phyloP scores from a whole-genome alignment of 2,888 invertebrate species.

The Drosophila greeni region DNA sequence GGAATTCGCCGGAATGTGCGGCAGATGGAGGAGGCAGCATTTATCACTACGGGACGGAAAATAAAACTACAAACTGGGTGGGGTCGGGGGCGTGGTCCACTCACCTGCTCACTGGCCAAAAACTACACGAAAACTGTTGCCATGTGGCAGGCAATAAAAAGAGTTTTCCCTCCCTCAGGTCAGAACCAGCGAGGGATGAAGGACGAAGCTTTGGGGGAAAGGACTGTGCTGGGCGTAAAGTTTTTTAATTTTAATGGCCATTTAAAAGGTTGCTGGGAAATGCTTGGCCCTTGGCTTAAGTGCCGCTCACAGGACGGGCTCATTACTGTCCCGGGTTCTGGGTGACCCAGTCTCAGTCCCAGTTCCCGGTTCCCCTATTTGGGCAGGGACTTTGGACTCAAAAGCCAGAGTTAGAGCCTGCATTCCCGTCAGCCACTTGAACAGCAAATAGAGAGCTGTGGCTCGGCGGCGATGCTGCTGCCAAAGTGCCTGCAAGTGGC shows the following conservation, averaged over 20 bases:
- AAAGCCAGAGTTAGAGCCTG: background rate
- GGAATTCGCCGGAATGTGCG: conserved; percentile 23
- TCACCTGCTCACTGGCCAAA: conserved; percentile 17
- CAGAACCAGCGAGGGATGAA: too few species aligned
- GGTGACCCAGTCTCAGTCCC: background rate
- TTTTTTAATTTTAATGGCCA: conserved; percentile 64
- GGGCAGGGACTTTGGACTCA: background rate
- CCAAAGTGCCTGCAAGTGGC: conserved; percentile 41
- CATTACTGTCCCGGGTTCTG: conserved; percentile 24
- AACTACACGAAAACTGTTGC: conserved; percentile 51
- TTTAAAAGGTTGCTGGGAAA: conserved; percentile 50
- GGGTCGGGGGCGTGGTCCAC: conserved; percentile 9
- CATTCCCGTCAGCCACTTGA: conserved; percentile 21
- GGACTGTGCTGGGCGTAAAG: conserved; percentile 47
- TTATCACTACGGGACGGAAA: conserved; percentile 31
- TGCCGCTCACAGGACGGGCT: conserved; percentile 10
- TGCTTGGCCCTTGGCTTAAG: conserved; percentile 27
- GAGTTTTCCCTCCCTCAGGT: too few species aligned
- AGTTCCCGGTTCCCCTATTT: background rate
- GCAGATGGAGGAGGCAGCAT: conserved; percentile 27
- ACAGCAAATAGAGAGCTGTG: conserved; percentile 19
- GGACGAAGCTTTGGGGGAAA: too few species aligned
- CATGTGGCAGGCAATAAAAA: conserved; percentile 52
- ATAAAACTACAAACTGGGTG: conserved; percentile 18
- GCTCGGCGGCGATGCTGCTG: conserved; percentile 10